phyloP scores from a whole-genome alignment of 2,113 vertebrate species.

The Rhea pennata region DNA sequence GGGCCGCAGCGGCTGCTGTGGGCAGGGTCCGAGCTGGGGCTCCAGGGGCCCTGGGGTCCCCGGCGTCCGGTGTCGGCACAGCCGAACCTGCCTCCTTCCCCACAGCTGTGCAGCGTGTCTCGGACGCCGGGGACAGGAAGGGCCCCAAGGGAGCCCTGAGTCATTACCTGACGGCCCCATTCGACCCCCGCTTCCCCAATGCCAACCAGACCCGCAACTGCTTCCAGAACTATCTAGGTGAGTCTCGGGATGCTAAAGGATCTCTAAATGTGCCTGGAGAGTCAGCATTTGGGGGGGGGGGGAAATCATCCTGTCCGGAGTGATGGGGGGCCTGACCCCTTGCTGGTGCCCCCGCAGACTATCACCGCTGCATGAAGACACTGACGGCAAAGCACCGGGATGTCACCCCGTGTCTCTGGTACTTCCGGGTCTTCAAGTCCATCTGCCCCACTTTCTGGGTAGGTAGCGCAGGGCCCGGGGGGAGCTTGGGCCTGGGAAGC shows the following conservation, averaged over 20 bases:
- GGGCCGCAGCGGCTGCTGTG: too few species aligned
- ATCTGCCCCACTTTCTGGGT: conserved; percentile 77
- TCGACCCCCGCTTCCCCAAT: conserved; percentile 86
- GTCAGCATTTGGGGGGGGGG: not conserved
- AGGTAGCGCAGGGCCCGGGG: not conserved
- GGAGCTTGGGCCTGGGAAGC: not conserved
- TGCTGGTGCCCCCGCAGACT: conserved; percentile 64
- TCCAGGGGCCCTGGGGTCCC: not conserved
- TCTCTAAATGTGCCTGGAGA: not conserved
- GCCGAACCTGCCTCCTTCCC: not conserved
- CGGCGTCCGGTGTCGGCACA: not conserved
- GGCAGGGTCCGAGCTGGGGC: too few species aligned
- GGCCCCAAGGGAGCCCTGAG: not conserved
- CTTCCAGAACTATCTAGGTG: conserved; percentile 85
- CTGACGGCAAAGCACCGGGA: conserved; percentile 74
- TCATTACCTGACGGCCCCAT: conserved; percentile 82
- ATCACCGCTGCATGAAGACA: conserved; percentile 84
- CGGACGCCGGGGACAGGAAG: not conserved
- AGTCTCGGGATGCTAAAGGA: not conserved
- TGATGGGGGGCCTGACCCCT: not conserved
- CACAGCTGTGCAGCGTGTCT: not conserved
- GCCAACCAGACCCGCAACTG: conserved; percentile 87
- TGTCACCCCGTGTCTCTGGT: conserved; percentile 77
- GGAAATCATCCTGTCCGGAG: too few species aligned
- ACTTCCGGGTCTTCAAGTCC: conserved; percentile 78